These are phyloP conservation scores for Anodontia alba DNA, from an alignment of 2,888 invertebrate species.

Conservation along the genomic window DNA sequence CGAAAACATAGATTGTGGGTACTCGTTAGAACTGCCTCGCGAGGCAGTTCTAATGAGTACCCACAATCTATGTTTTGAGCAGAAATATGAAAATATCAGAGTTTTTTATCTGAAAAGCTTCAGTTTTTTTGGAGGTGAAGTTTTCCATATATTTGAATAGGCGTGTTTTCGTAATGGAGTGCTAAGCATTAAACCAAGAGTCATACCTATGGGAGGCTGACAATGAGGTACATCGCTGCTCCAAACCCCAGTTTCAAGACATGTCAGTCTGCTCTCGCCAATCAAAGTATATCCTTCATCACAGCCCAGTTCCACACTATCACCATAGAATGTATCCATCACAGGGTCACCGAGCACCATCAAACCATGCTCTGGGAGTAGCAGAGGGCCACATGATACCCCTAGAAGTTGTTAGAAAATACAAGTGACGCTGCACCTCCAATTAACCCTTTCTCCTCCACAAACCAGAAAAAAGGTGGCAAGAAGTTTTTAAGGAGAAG, in stretches of 20 bases:
- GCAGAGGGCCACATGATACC: conserved; percentile 57
- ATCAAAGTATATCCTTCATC: conserved; percentile 68
- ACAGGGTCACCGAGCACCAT: conserved; percentile 45
- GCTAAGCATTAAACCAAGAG: too few relatives aligned
- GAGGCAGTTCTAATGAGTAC: too few relatives aligned
- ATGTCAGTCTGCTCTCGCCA: conserved; percentile 69
- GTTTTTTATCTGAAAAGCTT: too few relatives aligned
- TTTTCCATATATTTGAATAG: too few relatives aligned
- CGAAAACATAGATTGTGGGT: too few relatives aligned
- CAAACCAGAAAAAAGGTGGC: background rate
- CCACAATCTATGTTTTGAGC: too few relatives aligned
- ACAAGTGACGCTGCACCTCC: too few relatives aligned
- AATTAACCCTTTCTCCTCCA: too few relatives aligned
- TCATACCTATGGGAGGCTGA: background rate
- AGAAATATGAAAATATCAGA: too few relatives aligned
- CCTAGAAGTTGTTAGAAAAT: conserved; percentile 26
- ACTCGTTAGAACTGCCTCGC: too few relatives aligned
- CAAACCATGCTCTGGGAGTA: conserved; percentile 53
- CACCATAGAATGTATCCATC: conserved; percentile 44
- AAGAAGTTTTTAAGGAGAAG: background rate
- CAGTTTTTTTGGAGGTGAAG: too few relatives aligned
- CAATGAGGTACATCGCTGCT: conserved; percentile 59
- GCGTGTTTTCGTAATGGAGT: too few relatives aligned
- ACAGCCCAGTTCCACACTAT: conserved; percentile 63
- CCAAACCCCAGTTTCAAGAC: conserved; percentile 75